Conservation (phyloP, 2,797 vertebrate species). For the Okamejei kenojei region DNA sequence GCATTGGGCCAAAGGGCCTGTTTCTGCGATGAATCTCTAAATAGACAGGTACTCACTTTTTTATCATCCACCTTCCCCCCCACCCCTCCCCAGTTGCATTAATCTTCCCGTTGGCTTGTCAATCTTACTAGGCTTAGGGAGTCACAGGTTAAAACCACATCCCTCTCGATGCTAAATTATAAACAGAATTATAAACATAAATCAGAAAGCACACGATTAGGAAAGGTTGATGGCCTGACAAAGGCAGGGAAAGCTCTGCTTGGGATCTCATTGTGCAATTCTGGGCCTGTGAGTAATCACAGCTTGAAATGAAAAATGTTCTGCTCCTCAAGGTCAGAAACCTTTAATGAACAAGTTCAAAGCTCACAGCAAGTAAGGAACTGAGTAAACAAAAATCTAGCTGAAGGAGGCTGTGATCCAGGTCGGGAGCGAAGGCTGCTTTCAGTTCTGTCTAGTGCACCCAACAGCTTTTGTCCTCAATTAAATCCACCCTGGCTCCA, state of each 20-base stretch:
- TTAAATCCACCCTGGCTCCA: constrained; percentile 19
- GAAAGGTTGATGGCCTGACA: neutral
- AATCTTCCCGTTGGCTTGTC: neutral
- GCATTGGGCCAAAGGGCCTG: too few species aligned
- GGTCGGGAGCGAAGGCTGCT: neutral
- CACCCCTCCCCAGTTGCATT: too few species aligned
- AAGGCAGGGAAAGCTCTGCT: neutral
- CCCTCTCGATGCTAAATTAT: too few species aligned
- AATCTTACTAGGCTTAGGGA: neutral
- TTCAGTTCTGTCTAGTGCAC: neutral
- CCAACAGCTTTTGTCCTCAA: neutral
- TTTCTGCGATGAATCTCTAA: too few species aligned
- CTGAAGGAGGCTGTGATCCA: neutral
- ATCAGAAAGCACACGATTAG: neutral
- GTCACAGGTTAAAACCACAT: neutral
- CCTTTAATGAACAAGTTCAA: neutral
- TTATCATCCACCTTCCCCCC: too few species aligned
- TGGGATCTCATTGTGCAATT: neutral
- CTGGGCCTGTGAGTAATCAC: neutral
- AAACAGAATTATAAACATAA: neutral
- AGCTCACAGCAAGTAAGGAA: neutral
- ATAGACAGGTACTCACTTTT: too few species aligned
- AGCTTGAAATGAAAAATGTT: neutral
- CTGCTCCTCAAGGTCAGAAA: neutral
- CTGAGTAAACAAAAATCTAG: too few species aligned